phyloP scores from a whole-genome alignment of 2,113 vertebrate genomes.

The Cyphomyrus discorhynchus region DNA sequence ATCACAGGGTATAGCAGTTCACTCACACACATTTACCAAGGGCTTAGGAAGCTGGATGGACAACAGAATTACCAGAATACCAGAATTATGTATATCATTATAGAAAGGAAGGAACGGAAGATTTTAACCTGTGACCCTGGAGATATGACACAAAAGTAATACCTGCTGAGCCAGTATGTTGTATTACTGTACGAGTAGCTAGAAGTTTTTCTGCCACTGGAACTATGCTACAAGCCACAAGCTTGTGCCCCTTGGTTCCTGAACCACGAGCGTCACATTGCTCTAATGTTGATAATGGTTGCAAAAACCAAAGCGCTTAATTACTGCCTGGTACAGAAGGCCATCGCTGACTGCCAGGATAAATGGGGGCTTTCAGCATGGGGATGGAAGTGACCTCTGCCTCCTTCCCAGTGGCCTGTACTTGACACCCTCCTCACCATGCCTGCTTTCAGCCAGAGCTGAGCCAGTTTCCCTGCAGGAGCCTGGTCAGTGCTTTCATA shows the following conservation, averaged over 20 bases:
- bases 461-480: neutral
- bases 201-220: neutral
- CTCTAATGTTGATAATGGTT: neutral
- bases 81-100: neutral
- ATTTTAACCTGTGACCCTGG: neutral
- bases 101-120: neutral
- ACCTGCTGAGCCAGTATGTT: neutral
- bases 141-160: neutral
- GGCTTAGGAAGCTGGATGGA: neutral
- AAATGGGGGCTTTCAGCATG: conserved; percentile 18
- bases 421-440: neutral
- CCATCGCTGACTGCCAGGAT: neutral
- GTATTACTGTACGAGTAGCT: neutral
- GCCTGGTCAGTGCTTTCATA: neutral
- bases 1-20: neutral
- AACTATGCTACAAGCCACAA: neutral
- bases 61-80: neutral
- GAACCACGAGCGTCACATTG: neutral
- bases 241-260: neutral
- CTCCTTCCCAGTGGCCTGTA: neutral
- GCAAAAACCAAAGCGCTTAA: conserved; percentile 8
- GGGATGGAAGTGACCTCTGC: conserved; percentile 6
- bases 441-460: neutral
- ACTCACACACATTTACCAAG: neutral
- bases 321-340: conserved; percentile 1